Percentiles rank a stretch among this genome's conserved stretches.
Conservation (phyloP, 2,113 vertebrate species). For the Pipa parva region DNA sequence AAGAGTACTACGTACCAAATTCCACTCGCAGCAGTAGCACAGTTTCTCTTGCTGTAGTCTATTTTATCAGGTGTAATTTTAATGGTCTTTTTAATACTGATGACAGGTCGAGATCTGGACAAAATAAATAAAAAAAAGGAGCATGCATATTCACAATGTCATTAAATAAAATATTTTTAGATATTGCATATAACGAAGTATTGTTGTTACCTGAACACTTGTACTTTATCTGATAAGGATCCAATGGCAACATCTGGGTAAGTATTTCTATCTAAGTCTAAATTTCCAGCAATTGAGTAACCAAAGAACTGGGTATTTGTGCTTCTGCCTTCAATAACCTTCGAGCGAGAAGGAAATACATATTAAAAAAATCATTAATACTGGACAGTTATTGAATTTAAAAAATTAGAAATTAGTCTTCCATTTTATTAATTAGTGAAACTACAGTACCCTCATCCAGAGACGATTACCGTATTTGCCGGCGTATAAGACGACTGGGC, state of each 20-base stretch:
- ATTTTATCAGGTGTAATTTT: slow-evolving; percentile 70
- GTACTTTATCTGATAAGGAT: slow-evolving; percentile 83
- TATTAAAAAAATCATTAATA: neutral
- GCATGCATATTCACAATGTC: neutral
- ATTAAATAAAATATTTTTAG: neutral
- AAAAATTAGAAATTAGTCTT: too few species aligned
- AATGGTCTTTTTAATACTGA: slow-evolving; percentile 76
- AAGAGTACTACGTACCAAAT: slow-evolving; percentile 78
- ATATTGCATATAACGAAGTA: neutral
- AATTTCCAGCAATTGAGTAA: slow-evolving; percentile 90
- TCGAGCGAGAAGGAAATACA: slow-evolving; percentile 38
- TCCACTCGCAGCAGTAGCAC: slow-evolving; percentile 62
- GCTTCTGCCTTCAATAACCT: slow-evolving; percentile 79
- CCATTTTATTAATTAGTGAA: too few species aligned
- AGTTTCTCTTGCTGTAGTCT: slow-evolving; percentile 66
- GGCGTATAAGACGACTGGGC: too few species aligned
- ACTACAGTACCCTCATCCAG: too few species aligned
- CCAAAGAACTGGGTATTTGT: slow-evolving; percentile 74
- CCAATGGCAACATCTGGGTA: slow-evolving; percentile 93
- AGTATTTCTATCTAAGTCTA: slow-evolving; percentile 88
- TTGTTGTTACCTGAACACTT: slow-evolving; percentile 76
- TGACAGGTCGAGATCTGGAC: slow-evolving; percentile 78
- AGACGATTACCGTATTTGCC: too few species aligned
- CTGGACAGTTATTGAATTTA: too few species aligned
- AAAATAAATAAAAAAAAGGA: slow-evolving; percentile 23